Evolutionary conservation across 2,888 invertebrate species (phyloP).

Genomic region (Epirrhoe alternata): DNA sequence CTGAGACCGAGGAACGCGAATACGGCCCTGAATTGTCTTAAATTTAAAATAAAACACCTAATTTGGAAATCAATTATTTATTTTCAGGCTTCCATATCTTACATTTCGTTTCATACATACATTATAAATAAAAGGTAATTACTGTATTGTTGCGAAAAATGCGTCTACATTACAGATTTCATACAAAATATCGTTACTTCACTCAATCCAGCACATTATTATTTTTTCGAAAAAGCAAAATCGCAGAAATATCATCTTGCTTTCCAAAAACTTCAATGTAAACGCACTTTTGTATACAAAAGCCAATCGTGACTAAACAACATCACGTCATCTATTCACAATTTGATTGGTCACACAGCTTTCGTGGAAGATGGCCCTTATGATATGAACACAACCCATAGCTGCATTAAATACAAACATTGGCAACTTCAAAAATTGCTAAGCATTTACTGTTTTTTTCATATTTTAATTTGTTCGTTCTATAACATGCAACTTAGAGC

Average conservation of each 20-base stretch:
- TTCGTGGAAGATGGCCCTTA: neutral
- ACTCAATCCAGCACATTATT: no score
- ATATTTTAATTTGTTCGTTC: neutral
- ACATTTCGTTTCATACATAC: slow-evolving; percentile 51
- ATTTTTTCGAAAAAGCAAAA: neutral
- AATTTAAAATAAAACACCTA: slow-evolving; percentile 41
- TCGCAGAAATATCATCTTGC: neutral
- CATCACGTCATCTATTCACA: neutral
- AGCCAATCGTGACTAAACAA: neutral
- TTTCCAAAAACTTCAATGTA: slow-evolving; percentile 2
- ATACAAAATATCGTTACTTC: neutral
- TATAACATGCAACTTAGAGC: neutral
- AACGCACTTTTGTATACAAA: slow-evolving; percentile 10
- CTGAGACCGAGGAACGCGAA: no score
- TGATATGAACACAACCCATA: slow-evolving; percentile 18
- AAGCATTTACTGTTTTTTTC: neutral
- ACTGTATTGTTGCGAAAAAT: neutral
- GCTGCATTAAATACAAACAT: slow-evolving; percentile 11
- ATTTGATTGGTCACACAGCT: neutral
- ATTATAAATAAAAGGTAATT: slow-evolving; percentile 39
- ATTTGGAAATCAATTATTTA: slow-evolving; percentile 55
- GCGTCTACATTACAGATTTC: slow-evolving; percentile 11
- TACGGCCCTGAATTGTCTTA: no score
- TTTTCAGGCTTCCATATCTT: slow-evolving; percentile 58
- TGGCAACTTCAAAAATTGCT: slow-evolving; percentile 7